A percentile compares a stretch with the other conserved stretches of the same genome.
phyloP scores from a whole-genome alignment of 2,888 invertebrate genomes.

The Ptychoptera albimana region DNA sequence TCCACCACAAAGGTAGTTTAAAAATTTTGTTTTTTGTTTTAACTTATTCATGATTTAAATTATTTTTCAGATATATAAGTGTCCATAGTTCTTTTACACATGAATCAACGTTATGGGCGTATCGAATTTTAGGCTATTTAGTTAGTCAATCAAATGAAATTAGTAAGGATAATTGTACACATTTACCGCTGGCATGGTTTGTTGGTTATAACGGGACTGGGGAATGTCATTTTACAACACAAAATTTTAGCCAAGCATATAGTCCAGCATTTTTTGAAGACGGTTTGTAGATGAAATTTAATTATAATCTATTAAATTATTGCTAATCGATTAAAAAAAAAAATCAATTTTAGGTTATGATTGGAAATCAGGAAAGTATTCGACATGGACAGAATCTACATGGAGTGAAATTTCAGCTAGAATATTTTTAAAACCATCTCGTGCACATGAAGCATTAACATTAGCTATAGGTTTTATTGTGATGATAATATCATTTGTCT shows the following conservation, averaged over 20 bases:
- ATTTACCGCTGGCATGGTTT: conserved; percentile 40
- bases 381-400: conserved; percentile 80
- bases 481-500: conserved; percentile 25
- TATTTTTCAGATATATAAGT: conserved; percentile 23
- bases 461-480: conserved; percentile 25
- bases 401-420: conserved; percentile 60
- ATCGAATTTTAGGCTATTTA: conserved; percentile 25
- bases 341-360: conserved; percentile 46
- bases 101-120: conserved; percentile 26
- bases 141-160: conserved; percentile 17
- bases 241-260: conserved; percentile 55
- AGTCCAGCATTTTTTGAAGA: conserved; percentile 70
- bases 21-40: conserved; percentile 2
- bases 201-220: conserved; percentile 48
- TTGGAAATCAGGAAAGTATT: conserved; percentile 57
- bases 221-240: conserved; percentile 53
- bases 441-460: conserved; percentile 24
- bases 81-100: conserved; percentile 21
- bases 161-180: conserved; percentile 31
- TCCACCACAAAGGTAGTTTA: conserved; percentile 22
- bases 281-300: conserved; percentile 29
- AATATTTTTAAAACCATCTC: conserved; percentile 56
- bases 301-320: conserved; percentile 12
- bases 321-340: too few species aligned
- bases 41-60: background rate